A percentile compares a stretch with the other conserved stretches of the same genome.
phyloP scores from a whole-genome alignment of 2,113 vertebrate genomes.

The Tamias sibiricus region DNA sequence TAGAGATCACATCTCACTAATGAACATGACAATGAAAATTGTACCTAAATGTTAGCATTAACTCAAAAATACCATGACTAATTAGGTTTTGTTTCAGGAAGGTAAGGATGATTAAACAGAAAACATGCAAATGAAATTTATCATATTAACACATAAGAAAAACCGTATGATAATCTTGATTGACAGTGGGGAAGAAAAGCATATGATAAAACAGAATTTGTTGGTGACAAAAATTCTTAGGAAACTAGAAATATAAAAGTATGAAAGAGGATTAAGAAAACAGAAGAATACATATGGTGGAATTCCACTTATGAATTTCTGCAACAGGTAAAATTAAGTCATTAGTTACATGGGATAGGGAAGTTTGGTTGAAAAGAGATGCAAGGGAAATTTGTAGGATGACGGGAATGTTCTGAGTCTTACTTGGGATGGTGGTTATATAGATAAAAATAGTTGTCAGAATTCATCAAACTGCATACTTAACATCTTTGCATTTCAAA shows the following conservation, averaged over 20 bases:
- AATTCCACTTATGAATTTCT: slow-evolving; percentile 32
- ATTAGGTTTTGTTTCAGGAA: slow-evolving; percentile 18
- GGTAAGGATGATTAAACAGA: slow-evolving; percentile 47
- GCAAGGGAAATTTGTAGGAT: background rate
- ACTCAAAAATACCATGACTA: background rate
- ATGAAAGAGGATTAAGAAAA: background rate
- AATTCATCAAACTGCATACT: background rate
- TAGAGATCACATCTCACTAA: background rate
- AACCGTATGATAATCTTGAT: background rate
- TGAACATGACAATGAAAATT: background rate
- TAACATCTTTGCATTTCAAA: slow-evolving; percentile 15
- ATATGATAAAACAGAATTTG: background rate
- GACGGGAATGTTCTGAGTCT: background rate
- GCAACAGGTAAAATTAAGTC: background rate
- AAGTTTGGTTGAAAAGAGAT: background rate
- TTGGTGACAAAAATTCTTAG: slow-evolving; percentile 24
- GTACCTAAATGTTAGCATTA: slow-evolving; percentile 47
- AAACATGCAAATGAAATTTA: slow-evolving; percentile 48
- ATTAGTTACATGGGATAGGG: background rate
- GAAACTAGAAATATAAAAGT: slow-evolving; percentile 21
- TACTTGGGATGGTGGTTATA: background rate
- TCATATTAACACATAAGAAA: slow-evolving; percentile 9
- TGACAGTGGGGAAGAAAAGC: background rate
- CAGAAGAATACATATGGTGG: background rate
- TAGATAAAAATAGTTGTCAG: background rate